Evolutionary conservation across 2,888 invertebrate genomes (phyloP), one percentile per base, ranked within the genome.

Genomic region (Mycalesis mineus): DNA sequence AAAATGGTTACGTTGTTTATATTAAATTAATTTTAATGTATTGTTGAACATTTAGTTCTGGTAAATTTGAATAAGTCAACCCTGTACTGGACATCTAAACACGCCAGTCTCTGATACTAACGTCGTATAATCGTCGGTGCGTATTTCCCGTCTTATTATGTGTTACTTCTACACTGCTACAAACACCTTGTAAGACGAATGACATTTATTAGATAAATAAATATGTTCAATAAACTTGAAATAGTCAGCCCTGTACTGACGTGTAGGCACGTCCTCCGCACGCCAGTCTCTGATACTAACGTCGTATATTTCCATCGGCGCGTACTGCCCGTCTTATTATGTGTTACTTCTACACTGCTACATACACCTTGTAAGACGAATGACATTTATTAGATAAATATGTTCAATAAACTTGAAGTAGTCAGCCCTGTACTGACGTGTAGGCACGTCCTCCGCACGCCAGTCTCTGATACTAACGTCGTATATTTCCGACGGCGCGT

Each of bases 81-180:
- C 65, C 64, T 65, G 57, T 45, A 45, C 36, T 40, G 61, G 77
- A 73, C 75, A 73, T 72, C 77, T 71, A 74, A 67, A 72, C 79
- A 83, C 74, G 80, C 81, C 80, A 75, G 75, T 78, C 78, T 74
- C 69, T 71, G 78, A 79, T 80, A 78, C 77, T 77, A 80, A 77
- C 78, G 81, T 79, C 81, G 78, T 84, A 84, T 83, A 81, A 84
- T 81, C 77, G 77, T 65, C 72, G 62, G 71, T 80, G 75, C 80
- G 77, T 78, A 72, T 68, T 67, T 65, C 68, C 67, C 68, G 74
- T 80, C 81, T 82, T 82, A 81, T 80, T 78, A 80, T 74, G 70
- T 66, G 52, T 31, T 37, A 13, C 8, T 9, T 22, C 9, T 39
- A 29, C 50, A 28, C 9, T 29, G 7, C 17, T 36, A 36, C 48